Evolutionary conservation across 1,140 invertebrate species (phyloP), one percentile per base, ranked within the genome.

Genomic region (Drosophila lowei): DNA sequence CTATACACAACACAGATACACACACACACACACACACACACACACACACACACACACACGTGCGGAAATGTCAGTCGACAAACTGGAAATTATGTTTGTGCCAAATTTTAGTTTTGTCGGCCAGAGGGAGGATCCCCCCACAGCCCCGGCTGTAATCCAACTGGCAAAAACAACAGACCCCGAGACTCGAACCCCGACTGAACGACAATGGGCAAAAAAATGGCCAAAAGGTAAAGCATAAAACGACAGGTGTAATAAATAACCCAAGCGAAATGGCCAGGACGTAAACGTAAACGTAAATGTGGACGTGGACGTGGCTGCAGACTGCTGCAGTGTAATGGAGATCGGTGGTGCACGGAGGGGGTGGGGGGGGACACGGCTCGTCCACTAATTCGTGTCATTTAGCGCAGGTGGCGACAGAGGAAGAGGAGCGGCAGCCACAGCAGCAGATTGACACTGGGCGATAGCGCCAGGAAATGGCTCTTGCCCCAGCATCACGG

Each of bases 241-340:
- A 75, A 86, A 83, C 83, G 83, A 88, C 83, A 86, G 83, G 83
- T 86, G 83, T 86, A 86, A 86, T 88, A 86, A 86, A 86, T 88
- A 88, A 88, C 74, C 73, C 71, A 67, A 58, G 49, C 65, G 71
- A 72, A 78, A 58, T 53, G 76, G 74, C 54, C 65, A 78, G 68
- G 62, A 70, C 68, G 61, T 57, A 55, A 48, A 59, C 30, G 30
- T 43, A 57, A 23, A 59, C 30, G 25, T 42, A 6, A 18, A 53
- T 53, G n/a, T n/a, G n/a, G n/a, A n/a, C n/a, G 50, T 18, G 34
- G 34, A 38, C 23, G 23, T 25, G 23, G 23, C 34, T 38, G 34
- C 34, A 38, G 11, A 38, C 34, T 38, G 56, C 42, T 65, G 66
- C 60, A 79, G 70, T 79, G 77, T 76, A 76, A 80, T 80, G 72